Conservation (phyloP, 2,888 invertebrate genomes). For the Phaonia tiefii region DNA sequence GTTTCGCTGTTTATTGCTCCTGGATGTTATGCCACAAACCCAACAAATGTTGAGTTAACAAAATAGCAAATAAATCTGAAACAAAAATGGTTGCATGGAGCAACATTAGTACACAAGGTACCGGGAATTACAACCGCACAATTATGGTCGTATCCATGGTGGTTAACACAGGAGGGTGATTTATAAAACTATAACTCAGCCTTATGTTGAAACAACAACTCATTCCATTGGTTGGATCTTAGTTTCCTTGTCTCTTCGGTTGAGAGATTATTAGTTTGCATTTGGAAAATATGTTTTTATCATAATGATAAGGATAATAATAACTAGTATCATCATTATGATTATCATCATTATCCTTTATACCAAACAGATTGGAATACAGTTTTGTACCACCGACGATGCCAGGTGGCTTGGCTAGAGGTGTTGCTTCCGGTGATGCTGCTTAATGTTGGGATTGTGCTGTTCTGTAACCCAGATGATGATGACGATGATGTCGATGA, state of each 20-base stretch:
- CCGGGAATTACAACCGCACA: neutral
- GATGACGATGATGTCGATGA: slow-evolving; percentile 30
- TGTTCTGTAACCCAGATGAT: neutral
- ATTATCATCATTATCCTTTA: neutral
- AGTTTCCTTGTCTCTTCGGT: too few species aligned
- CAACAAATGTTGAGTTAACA: slow-evolving; percentile 13
- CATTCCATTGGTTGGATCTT: too few species aligned
- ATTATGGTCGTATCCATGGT: too few species aligned
- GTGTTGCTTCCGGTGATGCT: neutral
- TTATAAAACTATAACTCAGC: too few species aligned
- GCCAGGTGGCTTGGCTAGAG: neutral
- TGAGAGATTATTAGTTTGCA: slow-evolving; percentile 4
- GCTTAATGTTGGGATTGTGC: neutral
- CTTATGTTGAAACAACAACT: too few species aligned
- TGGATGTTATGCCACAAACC: neutral
- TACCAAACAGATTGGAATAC: too few species aligned
- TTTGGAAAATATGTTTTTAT: slow-evolving; percentile 20
- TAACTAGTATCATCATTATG: neutral
- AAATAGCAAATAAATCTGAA: slow-evolving; percentile 10
- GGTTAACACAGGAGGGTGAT: too few species aligned
- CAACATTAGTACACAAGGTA: slow-evolving; percentile 7
- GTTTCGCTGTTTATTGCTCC: neutral
- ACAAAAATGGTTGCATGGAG: too few species aligned
- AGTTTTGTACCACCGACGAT: neutral
- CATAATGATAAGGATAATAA: neutral